phyloP scores from a whole-genome alignment of 2,797 vertebrate genomes.

The Remorina albescens region DNA sequence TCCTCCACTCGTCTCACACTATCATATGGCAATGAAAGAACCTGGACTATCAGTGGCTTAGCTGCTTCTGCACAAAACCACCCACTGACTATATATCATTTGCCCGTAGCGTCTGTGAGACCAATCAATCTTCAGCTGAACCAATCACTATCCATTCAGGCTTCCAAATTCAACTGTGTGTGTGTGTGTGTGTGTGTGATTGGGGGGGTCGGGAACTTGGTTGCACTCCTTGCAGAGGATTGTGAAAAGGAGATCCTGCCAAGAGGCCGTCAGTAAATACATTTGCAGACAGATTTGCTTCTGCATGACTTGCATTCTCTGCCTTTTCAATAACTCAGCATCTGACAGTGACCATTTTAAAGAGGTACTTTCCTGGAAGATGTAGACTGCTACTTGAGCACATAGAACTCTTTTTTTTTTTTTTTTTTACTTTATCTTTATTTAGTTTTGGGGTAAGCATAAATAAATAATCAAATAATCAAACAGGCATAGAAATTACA shows the following conservation, averaged over 20 bases:
- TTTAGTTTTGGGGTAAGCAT: too few species aligned
- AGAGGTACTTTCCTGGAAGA: constrained; percentile 66
- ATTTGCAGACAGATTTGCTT: constrained; percentile 77
- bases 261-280: constrained; percentile 72
- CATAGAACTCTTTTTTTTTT: too few species aligned
- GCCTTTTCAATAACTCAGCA: constrained; percentile 50
- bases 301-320: constrained; percentile 63
- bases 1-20: constrained; percentile 50
- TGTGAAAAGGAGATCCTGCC: constrained; percentile 68
- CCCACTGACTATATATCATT: constrained; percentile 47
- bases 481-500: too few species aligned
- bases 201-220: neutral
- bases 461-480: too few species aligned
- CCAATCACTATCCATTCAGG: constrained; percentile 41
- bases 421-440: too few species aligned
- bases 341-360: constrained; percentile 60
- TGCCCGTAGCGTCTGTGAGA: constrained; percentile 38
- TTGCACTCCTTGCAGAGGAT: constrained; percentile 61
- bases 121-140: constrained; percentile 54
- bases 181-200: constrained; percentile 5
- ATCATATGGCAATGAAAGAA: constrained; percentile 52
- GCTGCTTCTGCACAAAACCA: constrained; percentile 38
- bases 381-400: constrained; percentile 26
- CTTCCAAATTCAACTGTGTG: constrained; percentile 39
- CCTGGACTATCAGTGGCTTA: constrained; percentile 55